Base-by-base conservation (phyloP, 2,113 vertebrate species). In the Boleophthalmus pectinirostris region DNA sequence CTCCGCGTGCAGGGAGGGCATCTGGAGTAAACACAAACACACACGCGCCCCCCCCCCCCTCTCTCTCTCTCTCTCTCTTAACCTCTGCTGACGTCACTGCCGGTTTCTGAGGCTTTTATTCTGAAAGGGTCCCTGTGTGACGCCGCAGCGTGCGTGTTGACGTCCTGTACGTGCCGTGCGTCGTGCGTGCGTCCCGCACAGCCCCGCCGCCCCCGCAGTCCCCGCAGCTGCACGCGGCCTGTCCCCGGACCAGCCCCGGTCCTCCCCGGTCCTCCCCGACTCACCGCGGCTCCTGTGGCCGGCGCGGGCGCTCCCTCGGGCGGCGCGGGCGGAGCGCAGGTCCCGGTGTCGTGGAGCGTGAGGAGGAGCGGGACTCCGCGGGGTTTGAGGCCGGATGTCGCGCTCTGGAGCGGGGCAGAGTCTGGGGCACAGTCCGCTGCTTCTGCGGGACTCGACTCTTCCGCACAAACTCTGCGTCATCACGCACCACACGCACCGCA, bases 1-100 rank as follows among this genome's bases (percentile, higher is more conserved):
- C 77, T 95, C 97, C 85, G 97, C 96, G 93, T 99, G 98, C 91
- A 92, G 93, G 95, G 88, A 84, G 92, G 85, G 69, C 58, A 25
- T 47, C 46, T 70, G 35, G 78, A 64, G 25, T 69, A 70, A 66
- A 29, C 46, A 66, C 6, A n/a, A n/a, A 35, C 7, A 33, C 7
- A 57, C n/a, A n/a, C n/a, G n/a, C n/a, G n/a, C n/a, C n/a, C n/a
- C n/a, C n/a, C n/a, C n/a, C n/a, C n/a, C n/a, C n/a, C n/a, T n/a
- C n/a, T n/a, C n/a, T n/a, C n/a, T n/a, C n/a, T n/a, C n/a, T n/a
- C n/a, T n/a, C n/a, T n/a, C n/a, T n/a, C n/a, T n/a, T n/a, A n/a
- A n/a, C n/a, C n/a, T n/a, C n/a, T n/a, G n/a, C n/a, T n/a, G n/a
- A n/a, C n/a, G n/a, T n/a, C n/a, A n/a, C n/a, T n/a, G n/a, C n/a